A percentile compares a stretch with the other conserved stretches of the same genome.
Evolutionary conservation across 2,113 vertebrate genomes (phyloP).

Genomic region (Delphinapterus leucas): DNA sequence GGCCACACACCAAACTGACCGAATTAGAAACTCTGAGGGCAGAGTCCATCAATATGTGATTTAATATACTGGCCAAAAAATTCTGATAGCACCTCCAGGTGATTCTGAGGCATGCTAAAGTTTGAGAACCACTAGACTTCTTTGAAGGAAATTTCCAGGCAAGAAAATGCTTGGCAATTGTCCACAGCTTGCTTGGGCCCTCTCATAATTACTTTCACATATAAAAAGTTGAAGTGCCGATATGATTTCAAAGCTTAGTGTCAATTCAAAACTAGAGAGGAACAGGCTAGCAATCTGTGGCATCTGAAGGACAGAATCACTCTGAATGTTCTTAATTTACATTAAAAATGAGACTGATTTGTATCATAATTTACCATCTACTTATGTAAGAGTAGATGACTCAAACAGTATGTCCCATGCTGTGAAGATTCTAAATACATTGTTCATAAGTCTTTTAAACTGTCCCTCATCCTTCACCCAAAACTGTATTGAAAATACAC

Average conservation of each 20-base stretch:
- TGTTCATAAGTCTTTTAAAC: constrained; percentile 14
- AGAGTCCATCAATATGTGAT: background rate
- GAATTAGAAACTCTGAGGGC: background rate
- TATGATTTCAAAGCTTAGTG: background rate
- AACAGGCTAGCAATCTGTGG: background rate
- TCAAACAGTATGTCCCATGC: background rate
- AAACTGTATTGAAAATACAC: constrained; percentile 21
- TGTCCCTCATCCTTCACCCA: background rate
- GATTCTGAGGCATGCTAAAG: background rate
- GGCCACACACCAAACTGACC: background rate
- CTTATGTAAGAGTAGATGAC: background rate
- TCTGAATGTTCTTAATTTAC: constrained; percentile 2
- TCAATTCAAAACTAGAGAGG: background rate
- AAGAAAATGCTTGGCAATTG: background rate
- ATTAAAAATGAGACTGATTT: background rate
- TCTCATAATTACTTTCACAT: background rate
- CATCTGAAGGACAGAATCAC: background rate
- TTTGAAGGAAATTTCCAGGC: background rate
- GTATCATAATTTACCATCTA: background rate
- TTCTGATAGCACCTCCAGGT: background rate
- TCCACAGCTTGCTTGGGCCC: background rate
- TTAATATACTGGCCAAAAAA: background rate
- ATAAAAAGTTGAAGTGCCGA: background rate
- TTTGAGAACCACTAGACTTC: background rate
- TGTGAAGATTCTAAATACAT: background rate